Conservation (phyloP, 2,888 invertebrate genomes). For the Synanthedon tipuliformis region DNA sequence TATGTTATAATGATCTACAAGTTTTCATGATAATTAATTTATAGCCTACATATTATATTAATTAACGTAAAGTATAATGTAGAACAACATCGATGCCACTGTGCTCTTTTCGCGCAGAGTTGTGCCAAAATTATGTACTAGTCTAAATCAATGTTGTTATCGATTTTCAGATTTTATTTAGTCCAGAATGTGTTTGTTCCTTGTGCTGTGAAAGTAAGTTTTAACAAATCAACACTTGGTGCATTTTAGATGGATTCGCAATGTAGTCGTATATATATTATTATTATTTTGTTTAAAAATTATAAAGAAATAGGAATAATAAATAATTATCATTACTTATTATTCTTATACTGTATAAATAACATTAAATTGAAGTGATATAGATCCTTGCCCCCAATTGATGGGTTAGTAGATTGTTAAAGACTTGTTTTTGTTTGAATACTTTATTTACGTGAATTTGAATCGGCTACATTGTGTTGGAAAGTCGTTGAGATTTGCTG, state of each 20-base stretch:
- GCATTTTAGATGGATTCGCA: conserved; percentile 22
- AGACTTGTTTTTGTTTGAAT: no score
- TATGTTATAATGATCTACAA: no score
- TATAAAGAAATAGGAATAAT: no score
- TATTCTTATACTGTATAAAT: no score
- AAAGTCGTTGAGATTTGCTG: conserved; percentile 8
- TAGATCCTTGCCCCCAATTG: no score
- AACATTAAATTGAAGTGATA: no score
- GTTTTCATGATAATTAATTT: no score
- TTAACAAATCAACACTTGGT: conserved; percentile 60
- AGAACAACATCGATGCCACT: conserved; percentile 63
- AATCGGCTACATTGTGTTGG: conserved; percentile 14
- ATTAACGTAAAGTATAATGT: no score
- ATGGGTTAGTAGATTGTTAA: no score
- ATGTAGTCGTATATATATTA: conserved; percentile 26
- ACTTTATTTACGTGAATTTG: not conserved
- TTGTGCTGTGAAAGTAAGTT: conserved; percentile 60
- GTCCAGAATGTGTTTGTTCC: conserved; percentile 68
- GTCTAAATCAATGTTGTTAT: conserved; percentile 68
- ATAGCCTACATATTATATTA: no score
- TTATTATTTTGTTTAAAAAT: not conserved
- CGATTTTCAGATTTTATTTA: conserved; percentile 70
- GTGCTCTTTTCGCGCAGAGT: conserved; percentile 53
- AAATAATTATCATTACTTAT: no score
- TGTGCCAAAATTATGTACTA: conserved; percentile 70